Percentiles rank a stretch among this genome's conserved stretches.
These are phyloP conservation scores for Coelinius sp. DNA, from an alignment of 2,888 invertebrate genomes.

Conservation along the genomic window DNA sequence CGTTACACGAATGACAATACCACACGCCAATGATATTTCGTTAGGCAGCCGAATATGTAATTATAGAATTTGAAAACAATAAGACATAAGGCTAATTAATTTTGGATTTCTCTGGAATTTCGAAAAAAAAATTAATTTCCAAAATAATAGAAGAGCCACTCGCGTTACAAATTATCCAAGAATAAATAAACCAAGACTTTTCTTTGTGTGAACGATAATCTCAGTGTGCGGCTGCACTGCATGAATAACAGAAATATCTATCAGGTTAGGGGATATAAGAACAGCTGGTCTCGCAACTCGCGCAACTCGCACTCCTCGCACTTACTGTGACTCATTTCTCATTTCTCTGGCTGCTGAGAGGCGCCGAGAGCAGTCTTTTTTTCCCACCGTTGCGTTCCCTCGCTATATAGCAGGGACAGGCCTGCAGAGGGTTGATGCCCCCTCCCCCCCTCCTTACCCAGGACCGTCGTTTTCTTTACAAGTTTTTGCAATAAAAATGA, in stretches of 20 bases:
- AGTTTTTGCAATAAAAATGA: background rate
- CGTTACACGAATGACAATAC: slow-evolving; percentile 40
- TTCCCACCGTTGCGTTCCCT: slow-evolving; percentile 1
- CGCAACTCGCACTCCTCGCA: too few species aligned
- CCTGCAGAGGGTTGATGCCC: background rate
- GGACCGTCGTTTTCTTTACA: background rate
- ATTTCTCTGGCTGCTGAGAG: slow-evolving; percentile 52
- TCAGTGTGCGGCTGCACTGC: slow-evolving; percentile 36
- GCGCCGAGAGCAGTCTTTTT: slow-evolving; percentile 38
- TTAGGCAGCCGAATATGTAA: background rate
- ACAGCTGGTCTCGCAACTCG: slow-evolving; percentile 61
- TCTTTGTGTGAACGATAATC: background rate
- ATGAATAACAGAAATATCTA: slow-evolving; percentile 55
- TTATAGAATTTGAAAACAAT: background rate
- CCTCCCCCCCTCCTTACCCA: background rate
- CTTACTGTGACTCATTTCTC: slow-evolving; percentile 63
- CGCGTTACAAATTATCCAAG: background rate
- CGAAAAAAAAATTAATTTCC: background rate
- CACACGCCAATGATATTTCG: slow-evolving; percentile 2
- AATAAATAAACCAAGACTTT: background rate
- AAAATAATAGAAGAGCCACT: background rate
- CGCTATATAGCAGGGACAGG: background rate
- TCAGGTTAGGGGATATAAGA: slow-evolving; percentile 55
- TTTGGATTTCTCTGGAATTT: background rate
- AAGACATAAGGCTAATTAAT: background rate